Evolutionary conservation across 2,113 vertebrate genomes (phyloP), one percentile per base, ranked within the genome.

Genomic region (Callipepla californica): DNA sequence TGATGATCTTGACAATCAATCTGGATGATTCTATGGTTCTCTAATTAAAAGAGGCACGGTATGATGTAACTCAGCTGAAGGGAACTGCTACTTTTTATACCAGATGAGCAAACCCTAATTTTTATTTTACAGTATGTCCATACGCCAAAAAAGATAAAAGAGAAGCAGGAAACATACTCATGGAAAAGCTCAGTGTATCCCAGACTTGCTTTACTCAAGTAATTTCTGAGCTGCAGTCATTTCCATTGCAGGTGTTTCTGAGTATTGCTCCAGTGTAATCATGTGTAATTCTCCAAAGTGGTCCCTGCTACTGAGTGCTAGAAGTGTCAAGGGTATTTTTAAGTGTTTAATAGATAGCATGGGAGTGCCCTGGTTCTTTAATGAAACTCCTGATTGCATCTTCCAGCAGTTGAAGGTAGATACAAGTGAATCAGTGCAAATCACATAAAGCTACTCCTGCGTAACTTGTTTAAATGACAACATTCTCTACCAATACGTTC

Each of bases 171-270:
- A 65, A 48, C 6, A 12, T 38, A 51, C 47, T n/a, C 0, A 0
- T 34, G 19, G 48, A 80, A 51, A 72, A 48, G 22, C 25, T 74
- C 1, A 1, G 3, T 0, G 0, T 82, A 48, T 63, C 11, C 3
- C 30, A 17, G 21, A 30, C 16, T 36, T 34, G n/a, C 68, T 70
- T 34, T 8, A 20, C 50, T 36, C 32, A 23, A 44, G 53, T 40
- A 21, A 74, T 58, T 63, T 11, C 38, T 63, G 25, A 63, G 25
- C 61, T 63, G 61, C 25, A 63, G 36, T 63, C 38, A 40, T 40
- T 63, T 63, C 61, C 61, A 63, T 63, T 40, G 25, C 61, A 40
- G 38, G 61, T 28, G 16, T 63, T 62, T 48, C 57, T 59, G 28
- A 19, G 21, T 50, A 38, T 51, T 48, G 16, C 47, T 70, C 47